Percentiles rank a stretch among this genome's conserved stretches.
Conservation (phyloP, 2,888 invertebrate species). For the Campoplex nolae region DNA sequence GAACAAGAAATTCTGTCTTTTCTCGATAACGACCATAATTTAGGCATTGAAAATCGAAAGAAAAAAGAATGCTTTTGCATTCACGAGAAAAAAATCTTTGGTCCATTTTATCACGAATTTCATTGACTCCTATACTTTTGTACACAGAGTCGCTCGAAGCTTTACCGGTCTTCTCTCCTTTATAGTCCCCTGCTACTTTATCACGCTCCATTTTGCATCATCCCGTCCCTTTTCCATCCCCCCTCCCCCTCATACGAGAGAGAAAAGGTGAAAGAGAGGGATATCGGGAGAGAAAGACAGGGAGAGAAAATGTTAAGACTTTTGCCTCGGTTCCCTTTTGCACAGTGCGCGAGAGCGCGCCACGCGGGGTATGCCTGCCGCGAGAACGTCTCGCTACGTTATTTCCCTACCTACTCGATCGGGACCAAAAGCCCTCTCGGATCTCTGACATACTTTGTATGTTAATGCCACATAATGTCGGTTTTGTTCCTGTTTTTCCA, state of each 20-base stretch:
- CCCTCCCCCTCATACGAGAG: background rate
- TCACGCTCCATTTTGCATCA: conserved; percentile 56
- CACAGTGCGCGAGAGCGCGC: conserved; percentile 71
- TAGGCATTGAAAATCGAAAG: background rate
- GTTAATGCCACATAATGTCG: conserved; percentile 85
- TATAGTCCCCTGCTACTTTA: conserved; percentile 26
- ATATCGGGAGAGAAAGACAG: background rate
- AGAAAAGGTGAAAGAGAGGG: conserved; percentile 28
- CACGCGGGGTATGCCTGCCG: conserved; percentile 72
- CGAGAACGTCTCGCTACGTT: conserved; percentile 81
- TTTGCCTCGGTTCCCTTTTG: conserved; percentile 53
- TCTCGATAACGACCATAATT: background rate
- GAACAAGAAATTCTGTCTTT: background rate
- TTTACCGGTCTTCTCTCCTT: conserved; percentile 45
- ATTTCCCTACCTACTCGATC: conserved; percentile 59
- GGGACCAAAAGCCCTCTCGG: conserved; percentile 41
- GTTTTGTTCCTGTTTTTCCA: conserved; percentile 83
- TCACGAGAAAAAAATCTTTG: background rate
- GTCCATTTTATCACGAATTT: conserved; percentile 31
- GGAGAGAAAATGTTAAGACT: conserved; percentile 53
- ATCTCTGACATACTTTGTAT: conserved; percentile 84
- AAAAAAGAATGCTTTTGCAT: no score
- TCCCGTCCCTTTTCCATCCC: conserved; percentile 16
- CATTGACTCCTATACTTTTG: conserved; percentile 5
- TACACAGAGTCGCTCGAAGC: conserved; percentile 36